Evolutionary conservation across 2,113 vertebrate genomes (phyloP), one percentile per base, ranked within the genome.

Genomic region (Tupaia chinensis): DNA sequence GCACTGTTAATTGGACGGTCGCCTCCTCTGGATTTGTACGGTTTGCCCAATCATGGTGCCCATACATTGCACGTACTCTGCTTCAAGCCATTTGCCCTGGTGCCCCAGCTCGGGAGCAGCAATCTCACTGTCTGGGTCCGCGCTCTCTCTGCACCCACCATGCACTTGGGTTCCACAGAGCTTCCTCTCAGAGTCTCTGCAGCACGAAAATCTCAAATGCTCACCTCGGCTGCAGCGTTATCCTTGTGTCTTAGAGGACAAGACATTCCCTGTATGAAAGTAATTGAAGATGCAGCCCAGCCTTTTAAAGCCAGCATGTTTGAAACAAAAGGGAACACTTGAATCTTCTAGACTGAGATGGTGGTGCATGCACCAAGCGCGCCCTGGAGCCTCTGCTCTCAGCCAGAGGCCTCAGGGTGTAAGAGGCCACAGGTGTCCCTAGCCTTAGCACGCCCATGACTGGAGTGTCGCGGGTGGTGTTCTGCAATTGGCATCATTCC

Each of bases 91-190:
- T 77, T 25, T 73, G 22, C 58, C 32, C 11, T 3, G 34, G 68
- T 2, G n/a, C 66, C 94, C 44, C 11, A 14, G 27, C 63, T 34
- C 1, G 32, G 19, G 0, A 15, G n/a, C 1, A 14, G 13, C 23
- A n/a, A 4, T 1, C 56, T 13, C 16, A 7, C 81, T 14, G 15
- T 60, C 34, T 16, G 70, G 15, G 2, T 32, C 77, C 0, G 0
- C 23, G 0, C 0, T 13, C 29, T n/a, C 54, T 61, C 16, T 9
- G 56, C 1, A 19, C 63, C 54, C 12, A 3, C 2, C 61, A 5
- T 3, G 13, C 22, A 7, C 27, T 34, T n/a, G 16, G 53, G 22
- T 63, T 44, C 77, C 76, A 0, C 1, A 1, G 81, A 17, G 27
- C 11, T 56, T 14, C 15, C 65, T 85, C 23, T 68, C 81, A 2